Percentiles rank a stretch among this genome's conserved stretches.
Evolutionary conservation across 2,113 vertebrate species (phyloP).

Genomic region (Sardina pilchardus): DNA sequence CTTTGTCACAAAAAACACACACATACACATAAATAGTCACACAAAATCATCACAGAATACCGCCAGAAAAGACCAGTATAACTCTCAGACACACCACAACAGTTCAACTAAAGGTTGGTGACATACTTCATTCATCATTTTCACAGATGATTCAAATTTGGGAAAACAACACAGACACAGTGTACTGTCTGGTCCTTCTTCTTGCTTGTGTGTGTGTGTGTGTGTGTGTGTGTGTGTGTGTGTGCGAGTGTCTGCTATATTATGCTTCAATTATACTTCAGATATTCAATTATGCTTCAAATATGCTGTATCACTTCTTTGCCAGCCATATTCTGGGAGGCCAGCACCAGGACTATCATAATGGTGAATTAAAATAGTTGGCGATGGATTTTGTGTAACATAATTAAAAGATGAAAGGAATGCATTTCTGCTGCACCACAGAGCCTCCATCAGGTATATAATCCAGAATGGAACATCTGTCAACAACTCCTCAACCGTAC

Average conservation of each 20-base stretch:
- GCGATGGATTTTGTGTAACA: no score
- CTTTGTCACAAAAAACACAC: neutral
- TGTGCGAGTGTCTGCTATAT: constrained; percentile 18
- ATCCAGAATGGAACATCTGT: no score
- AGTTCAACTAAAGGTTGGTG: neutral
- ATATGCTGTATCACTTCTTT: neutral
- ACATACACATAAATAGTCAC: neutral
- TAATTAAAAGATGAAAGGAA: neutral
- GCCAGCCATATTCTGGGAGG: neutral
- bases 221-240: constrained; percentile 8
- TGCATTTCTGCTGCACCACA: neutral
- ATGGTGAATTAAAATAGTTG: no score
- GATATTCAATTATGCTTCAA: no score
- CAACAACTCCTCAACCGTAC: neutral
- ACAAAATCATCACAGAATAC: neutral
- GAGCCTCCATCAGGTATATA: no score
- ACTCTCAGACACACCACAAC: neutral
- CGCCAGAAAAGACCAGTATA: neutral
- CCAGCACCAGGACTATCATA: neutral
- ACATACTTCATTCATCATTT: neutral
- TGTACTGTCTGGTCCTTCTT: neutral
- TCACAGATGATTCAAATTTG: constrained; percentile 9
- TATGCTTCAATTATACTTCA: neutral
- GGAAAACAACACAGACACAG: constrained; percentile 3
- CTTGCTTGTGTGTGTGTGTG: neutral